A percentile compares a stretch with the other conserved stretches of the same genome.
Evolutionary conservation across 2,888 invertebrate genomes (phyloP).

Genomic region (Parnassius glacialis): DNA sequence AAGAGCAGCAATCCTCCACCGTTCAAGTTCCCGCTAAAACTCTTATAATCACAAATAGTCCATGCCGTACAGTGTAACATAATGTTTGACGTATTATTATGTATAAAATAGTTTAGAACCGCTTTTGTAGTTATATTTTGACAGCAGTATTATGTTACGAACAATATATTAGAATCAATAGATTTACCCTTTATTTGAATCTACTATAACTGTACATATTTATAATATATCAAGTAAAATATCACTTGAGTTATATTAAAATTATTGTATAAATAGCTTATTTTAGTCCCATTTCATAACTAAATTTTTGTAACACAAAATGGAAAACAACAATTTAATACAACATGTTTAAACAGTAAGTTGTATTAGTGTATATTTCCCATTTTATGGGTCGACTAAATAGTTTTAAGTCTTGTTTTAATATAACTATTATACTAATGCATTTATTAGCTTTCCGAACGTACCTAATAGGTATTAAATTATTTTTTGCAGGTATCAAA

Average conservation of each 20-base stretch:
- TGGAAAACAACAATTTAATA: too few species aligned
- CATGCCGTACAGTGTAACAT: background rate
- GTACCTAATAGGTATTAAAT: too few species aligned
- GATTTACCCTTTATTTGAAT: constrained; percentile 9
- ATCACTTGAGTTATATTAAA: constrained; percentile 1
- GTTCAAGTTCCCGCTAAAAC: too few species aligned
- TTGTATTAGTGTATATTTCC: too few species aligned
- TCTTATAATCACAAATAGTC: background rate
- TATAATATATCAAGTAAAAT: too few species aligned
- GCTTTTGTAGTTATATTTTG: constrained; percentile 19
- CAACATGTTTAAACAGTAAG: too few species aligned
- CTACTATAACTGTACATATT: constrained; percentile 12
- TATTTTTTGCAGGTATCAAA: background rate
- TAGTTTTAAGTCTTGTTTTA: too few species aligned
- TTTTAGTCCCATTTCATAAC: constrained; percentile 1
- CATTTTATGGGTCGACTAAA: too few species aligned
- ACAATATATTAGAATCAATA: constrained; percentile 15
- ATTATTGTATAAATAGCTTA: background rate
- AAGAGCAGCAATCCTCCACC: too few species aligned
- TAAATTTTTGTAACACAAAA: too few species aligned
- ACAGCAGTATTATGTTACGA: constrained; percentile 25
- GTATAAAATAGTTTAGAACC: background rate
- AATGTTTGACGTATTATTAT: background rate
- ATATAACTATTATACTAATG: too few species aligned
- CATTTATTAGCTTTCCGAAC: too few species aligned